Evolutionary conservation across 2,888 invertebrate species (phyloP).

Genomic region (Desoria tigrina): DNA sequence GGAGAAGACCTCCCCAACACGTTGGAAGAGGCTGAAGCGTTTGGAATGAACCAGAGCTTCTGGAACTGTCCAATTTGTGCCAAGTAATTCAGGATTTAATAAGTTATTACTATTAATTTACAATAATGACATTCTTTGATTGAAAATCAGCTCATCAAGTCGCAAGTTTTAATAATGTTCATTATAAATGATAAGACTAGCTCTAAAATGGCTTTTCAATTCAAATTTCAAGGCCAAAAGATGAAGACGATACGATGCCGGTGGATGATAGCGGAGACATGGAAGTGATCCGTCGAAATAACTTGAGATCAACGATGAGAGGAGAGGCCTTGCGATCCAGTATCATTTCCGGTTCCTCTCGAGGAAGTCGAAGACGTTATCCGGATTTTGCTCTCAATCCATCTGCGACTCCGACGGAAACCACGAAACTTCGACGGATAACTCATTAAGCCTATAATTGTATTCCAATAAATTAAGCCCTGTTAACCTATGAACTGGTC

Average conservation of each 20-base stretch:
- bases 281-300: not conserved
- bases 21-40: constrained; percentile 80
- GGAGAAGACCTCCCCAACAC: constrained; percentile 84
- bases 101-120: too few relatives aligned
- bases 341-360: constrained; percentile 55
- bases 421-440: constrained; percentile 27
- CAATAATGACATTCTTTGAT: too few relatives aligned
- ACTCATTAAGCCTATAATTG: constrained; percentile 26
- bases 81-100: constrained; percentile 35
- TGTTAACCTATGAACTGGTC: too few relatives aligned
- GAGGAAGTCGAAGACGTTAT: constrained; percentile 7
- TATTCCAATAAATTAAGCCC: too few relatives aligned
- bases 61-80: constrained; percentile 68
- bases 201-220: too few relatives aligned
- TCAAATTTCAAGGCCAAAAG: too few relatives aligned
- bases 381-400: not conserved
- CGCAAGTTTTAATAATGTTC: too few relatives aligned
- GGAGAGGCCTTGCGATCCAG: constrained; percentile 68
- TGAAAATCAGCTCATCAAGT: too few relatives aligned
- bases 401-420: constrained; percentile 27
- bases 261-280: too few relatives aligned
- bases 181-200: too few relatives aligned
- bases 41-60: constrained; percentile 75
- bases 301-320: constrained; percentile 68
- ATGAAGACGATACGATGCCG: too few relatives aligned